Percentiles rank a stretch among this genome's conserved stretches.
These are phyloP conservation scores for Orchestes rusci DNA, from an alignment of 2,888 invertebrate genomes.

Conservation along the genomic window DNA sequence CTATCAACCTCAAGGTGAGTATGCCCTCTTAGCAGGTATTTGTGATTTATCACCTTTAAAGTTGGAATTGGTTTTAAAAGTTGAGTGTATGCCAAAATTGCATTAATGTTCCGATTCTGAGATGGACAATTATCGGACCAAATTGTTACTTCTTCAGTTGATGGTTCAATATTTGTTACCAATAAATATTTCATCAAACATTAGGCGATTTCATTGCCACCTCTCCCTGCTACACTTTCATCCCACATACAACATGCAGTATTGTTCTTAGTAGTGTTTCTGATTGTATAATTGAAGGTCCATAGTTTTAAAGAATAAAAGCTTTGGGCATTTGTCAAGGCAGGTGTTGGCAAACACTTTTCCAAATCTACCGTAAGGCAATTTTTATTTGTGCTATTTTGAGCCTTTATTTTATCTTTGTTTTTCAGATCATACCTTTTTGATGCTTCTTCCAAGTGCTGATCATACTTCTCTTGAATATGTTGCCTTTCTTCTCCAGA, in stretches of 20 bases:
- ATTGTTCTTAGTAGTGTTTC: constrained; percentile 12
- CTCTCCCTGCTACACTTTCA: constrained; percentile 24
- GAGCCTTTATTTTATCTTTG: constrained; percentile 13
- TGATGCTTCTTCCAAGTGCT: constrained; percentile 18
- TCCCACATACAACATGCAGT: constrained; percentile 26
- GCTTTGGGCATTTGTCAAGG: constrained; percentile 21
- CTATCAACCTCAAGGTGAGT: constrained; percentile 21
- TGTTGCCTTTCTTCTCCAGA: too few species aligned
- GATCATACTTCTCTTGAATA: constrained; percentile 8
- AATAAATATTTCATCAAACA: constrained; percentile 24
- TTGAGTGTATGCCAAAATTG: constrained; percentile 21
- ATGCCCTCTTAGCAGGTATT: constrained; percentile 20
- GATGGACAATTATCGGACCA: constrained; percentile 27
- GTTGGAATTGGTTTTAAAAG: constrained; percentile 12
- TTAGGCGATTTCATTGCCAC: constrained; percentile 29
- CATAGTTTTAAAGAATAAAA: constrained; percentile 25
- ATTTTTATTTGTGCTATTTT: constrained; percentile 8
- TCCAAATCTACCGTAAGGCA: constrained; percentile 22
- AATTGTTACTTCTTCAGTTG: constrained; percentile 19
- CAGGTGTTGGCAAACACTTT: constrained; percentile 25
- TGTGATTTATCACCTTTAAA: constrained; percentile 18
- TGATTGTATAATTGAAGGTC: constrained; percentile 20
- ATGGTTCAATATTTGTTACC: constrained; percentile 8
- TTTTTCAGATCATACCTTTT: constrained; percentile 18
- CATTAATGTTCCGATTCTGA: constrained; percentile 23